Evolutionary conservation across 1,140 invertebrate species (phyloP).

Genomic region (Drosophila miranda): DNA sequence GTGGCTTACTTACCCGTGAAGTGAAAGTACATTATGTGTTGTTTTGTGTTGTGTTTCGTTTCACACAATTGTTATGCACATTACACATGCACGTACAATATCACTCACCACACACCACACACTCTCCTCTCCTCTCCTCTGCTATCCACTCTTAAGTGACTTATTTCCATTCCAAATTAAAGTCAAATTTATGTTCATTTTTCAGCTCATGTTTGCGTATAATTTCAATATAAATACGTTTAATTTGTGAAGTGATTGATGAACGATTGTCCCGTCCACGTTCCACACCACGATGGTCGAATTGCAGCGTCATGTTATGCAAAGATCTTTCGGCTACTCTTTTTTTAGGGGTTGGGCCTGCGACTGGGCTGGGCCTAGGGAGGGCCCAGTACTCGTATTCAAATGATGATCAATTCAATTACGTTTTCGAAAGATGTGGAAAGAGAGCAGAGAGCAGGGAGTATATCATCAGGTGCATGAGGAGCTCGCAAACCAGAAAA

Average conservation of each 20-base stretch:
- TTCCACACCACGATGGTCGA: conserved; percentile 18
- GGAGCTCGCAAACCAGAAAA: too few species aligned
- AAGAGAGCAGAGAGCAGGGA: too few species aligned
- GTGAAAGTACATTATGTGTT: conserved; percentile 74
- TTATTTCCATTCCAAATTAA: conserved; percentile 71
- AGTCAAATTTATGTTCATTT: conserved; percentile 60
- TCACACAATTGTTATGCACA: conserved; percentile 67
- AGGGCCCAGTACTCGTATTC: conserved; percentile 24
- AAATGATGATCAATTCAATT: conserved; percentile 35
- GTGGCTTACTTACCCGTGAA: conserved; percentile 68
- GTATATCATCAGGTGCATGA: too few species aligned
- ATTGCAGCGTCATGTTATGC: conserved; percentile 73
- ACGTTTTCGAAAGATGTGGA: not conserved
- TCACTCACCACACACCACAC: too few species aligned
- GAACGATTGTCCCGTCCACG: conserved; percentile 2
- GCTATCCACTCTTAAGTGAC: conserved; percentile 35
- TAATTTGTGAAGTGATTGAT: conserved; percentile 71
- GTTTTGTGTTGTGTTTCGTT: conserved; percentile 1
- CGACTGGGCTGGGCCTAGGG: not conserved
- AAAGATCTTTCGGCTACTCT: conserved; percentile 55
- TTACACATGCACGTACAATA: conserved; percentile 30
- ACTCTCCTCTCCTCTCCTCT: too few species aligned
- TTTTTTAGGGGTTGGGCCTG: conserved; percentile 11
- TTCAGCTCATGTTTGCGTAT: conserved; percentile 55
- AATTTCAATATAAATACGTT: conserved; percentile 71